phyloP scores from a whole-genome alignment of 1,140 invertebrate species.

The Drosophila asahinai region DNA sequence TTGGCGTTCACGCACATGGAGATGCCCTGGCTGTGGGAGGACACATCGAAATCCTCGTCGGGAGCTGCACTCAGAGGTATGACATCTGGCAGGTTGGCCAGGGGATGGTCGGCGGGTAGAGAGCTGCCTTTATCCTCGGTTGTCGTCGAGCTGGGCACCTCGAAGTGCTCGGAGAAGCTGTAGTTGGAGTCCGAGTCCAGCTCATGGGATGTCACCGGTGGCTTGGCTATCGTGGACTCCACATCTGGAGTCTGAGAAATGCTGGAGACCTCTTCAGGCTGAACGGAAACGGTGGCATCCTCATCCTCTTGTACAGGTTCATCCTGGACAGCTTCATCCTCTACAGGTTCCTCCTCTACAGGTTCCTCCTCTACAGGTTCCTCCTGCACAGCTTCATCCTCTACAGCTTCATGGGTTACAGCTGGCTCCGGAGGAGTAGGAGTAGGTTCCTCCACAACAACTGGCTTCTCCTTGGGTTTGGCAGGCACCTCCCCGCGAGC shows the following conservation, averaged over 20 bases:
- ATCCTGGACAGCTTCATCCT: not conserved
- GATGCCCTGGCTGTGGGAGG: slow-evolving; percentile 50
- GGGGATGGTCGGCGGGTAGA: slow-evolving; percentile 14
- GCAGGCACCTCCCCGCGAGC: not conserved
- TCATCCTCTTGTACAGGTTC: not conserved
- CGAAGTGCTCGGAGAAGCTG: slow-evolving; percentile 83
- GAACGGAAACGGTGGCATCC: slow-evolving; percentile 11
- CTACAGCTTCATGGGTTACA: not conserved
- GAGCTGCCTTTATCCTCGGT: slow-evolving; percentile 5
- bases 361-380: not conserved
- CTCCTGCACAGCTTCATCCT: not conserved
- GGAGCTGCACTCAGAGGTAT: slow-evolving; percentile 55
- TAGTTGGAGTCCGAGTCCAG: slow-evolving; percentile 82
- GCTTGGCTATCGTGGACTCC: not conserved
- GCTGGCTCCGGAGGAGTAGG: no score
- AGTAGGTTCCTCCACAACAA: not conserved
- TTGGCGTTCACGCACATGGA: slow-evolving; percentile 67
- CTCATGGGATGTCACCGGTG: slow-evolving; percentile 32
- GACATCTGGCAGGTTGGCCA: slow-evolving; percentile 66
- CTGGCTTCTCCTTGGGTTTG: not conserved
- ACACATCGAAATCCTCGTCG: slow-evolving; percentile 18
- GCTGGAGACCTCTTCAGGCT: slow-evolving; percentile 43
- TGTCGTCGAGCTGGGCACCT: slow-evolving; percentile 63
- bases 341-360: not conserved
- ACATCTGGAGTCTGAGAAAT: slow-evolving; percentile 17